Conservation (phyloP, 1,140 invertebrate species). For the Octopus bimaculoides region DNA sequence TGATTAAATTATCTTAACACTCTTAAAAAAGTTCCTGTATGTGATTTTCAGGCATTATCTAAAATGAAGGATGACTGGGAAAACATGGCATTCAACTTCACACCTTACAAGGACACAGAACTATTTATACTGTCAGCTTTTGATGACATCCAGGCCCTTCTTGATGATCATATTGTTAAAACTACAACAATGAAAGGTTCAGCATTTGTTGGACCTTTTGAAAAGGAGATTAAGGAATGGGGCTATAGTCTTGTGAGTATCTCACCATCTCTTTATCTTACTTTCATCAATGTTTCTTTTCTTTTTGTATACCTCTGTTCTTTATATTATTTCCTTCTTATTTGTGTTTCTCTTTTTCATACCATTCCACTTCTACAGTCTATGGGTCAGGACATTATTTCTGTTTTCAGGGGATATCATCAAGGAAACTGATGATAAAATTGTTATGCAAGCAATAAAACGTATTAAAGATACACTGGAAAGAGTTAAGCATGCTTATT, state of each 20-base stretch:
- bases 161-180: conserved; percentile 60
- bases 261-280: background rate
- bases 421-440: no score
- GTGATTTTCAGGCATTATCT: conserved; percentile 42
- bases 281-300: background rate
- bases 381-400: background rate
- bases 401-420: background rate
- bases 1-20: background rate
- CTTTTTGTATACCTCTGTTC: background rate
- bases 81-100: conserved; percentile 52
- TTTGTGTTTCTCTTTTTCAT: background rate
- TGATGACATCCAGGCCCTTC: conserved; percentile 55
- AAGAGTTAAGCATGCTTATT: no score
- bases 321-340: background rate
- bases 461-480: no score
- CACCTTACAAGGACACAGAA: conserved; percentile 63
- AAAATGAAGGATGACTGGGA: conserved; percentile 58
- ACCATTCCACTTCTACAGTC: background rate
- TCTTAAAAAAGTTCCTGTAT: background rate
- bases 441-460: no score
- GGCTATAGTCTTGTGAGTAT: conserved; percentile 45
- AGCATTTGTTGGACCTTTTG: conserved; percentile 57
- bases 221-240: conserved; percentile 62
- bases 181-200: conserved; percentile 58
- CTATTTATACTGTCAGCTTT: conserved; percentile 53